Conservation (phyloP, 2,888 invertebrate species). For the Lithophane semibrunnea region DNA sequence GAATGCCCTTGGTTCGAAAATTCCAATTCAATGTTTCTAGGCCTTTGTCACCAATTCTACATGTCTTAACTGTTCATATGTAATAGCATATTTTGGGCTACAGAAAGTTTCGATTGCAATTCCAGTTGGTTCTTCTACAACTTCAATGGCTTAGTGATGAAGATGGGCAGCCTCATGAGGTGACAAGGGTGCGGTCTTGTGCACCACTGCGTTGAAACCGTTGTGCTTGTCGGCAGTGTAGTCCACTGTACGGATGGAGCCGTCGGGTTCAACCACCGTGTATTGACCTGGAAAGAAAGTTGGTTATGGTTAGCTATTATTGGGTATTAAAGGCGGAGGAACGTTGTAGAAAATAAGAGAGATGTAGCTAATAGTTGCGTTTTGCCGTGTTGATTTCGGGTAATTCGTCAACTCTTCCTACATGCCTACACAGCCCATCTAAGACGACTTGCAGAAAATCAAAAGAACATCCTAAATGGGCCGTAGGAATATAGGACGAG, state of each 20-base stretch:
- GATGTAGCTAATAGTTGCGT: too few relatives aligned
- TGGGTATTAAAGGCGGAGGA: not conserved
- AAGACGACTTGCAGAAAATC: too few relatives aligned
- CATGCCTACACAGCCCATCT: too few relatives aligned
- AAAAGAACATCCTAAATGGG: too few relatives aligned
- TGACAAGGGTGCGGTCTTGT: constrained; percentile 86
- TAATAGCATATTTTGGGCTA: constrained; percentile 10
- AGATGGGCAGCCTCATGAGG: constrained; percentile 83
- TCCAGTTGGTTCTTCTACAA: constrained; percentile 18
- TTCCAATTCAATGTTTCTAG: not conserved
- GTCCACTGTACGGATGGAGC: constrained; percentile 88
- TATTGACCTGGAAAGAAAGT: constrained; percentile 82
- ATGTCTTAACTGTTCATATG: not conserved
- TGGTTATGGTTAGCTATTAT: not conserved
- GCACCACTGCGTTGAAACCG: constrained; percentile 88
- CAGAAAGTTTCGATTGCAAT: constrained; percentile 38
- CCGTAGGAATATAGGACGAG: too few relatives aligned
- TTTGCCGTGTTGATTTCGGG: not conserved
- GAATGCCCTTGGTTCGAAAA: not conserved
- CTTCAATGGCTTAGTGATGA: constrained; percentile 63
- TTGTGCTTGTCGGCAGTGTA: constrained; percentile 89
- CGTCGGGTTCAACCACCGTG: constrained; percentile 88
- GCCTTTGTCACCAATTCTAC: not conserved
- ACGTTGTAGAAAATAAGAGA: not conserved
- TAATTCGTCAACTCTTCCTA: too few relatives aligned